phyloP scores from a whole-genome alignment of 2,888 invertebrate genomes.

The Troides helena region DNA sequence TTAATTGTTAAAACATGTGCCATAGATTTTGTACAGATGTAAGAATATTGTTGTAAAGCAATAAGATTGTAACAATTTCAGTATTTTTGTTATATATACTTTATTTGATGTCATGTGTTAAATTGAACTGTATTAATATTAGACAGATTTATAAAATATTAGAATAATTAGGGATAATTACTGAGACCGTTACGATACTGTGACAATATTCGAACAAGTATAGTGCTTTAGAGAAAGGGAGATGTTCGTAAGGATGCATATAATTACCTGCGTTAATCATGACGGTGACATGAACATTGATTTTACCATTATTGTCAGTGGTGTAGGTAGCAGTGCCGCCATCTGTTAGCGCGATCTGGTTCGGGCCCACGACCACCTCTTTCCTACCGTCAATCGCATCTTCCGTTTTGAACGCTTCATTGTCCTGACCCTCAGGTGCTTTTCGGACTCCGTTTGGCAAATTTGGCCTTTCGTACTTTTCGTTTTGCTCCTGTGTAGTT shows the following conservation, averaged over 20 bases:
- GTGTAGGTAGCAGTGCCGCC: constrained; percentile 81
- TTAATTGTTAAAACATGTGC: constrained; percentile 48
- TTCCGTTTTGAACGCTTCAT: constrained; percentile 83
- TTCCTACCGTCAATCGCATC: constrained; percentile 81
- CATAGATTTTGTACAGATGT: constrained; percentile 34
- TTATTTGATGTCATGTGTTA: too few relatives aligned
- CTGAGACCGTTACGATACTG: constrained; percentile 8
- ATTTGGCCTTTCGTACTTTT: constrained; percentile 58
- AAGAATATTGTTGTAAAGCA: constrained; percentile 10
- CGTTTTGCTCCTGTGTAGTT: constrained; percentile 40
- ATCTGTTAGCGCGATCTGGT: constrained; percentile 73
- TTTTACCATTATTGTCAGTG: constrained; percentile 91
- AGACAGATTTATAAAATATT: too few relatives aligned
- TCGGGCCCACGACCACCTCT: constrained; percentile 71
- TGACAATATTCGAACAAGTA: constrained; percentile 22
- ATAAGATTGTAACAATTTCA: background rate
- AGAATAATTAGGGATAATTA: background rate
- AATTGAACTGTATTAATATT: too few relatives aligned
- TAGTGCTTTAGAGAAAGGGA: constrained; percentile 32
- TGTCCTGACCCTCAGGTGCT: constrained; percentile 91
- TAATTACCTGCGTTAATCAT: constrained; percentile 87
- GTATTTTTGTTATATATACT: background rate
- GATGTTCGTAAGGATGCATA: constrained; percentile 76
- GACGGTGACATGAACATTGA: constrained; percentile 93
- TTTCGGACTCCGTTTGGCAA: constrained; percentile 80